Percentiles rank a stretch among this genome's conserved stretches.
phyloP scores from a whole-genome alignment of 2,888 invertebrate species.

The Autographa pulchrina region DNA sequence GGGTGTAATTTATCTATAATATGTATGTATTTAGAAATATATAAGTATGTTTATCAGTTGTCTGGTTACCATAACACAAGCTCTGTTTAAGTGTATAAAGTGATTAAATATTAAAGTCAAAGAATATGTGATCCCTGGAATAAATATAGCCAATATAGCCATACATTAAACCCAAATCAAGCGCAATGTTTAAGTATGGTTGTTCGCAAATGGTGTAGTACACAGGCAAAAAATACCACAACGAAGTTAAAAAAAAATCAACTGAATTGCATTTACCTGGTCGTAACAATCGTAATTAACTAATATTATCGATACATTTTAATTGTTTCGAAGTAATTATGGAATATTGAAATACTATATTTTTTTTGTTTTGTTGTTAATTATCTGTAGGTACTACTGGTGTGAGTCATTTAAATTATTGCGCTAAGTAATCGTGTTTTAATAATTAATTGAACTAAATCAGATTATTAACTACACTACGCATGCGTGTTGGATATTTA shows the following conservation, averaged over 20 bases:
- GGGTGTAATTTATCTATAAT: too few relatives aligned
- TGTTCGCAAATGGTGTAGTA: too few relatives aligned
- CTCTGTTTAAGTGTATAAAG: too few relatives aligned
- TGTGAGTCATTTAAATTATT: not conserved
- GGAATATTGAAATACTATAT: not conserved
- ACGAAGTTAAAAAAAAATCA: not conserved
- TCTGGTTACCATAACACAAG: too few relatives aligned
- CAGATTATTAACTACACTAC: not conserved
- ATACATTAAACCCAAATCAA: too few relatives aligned
- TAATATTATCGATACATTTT: not conserved
- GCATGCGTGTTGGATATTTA: too few relatives aligned
- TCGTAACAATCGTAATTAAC: not conserved
- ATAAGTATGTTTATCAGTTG: too few relatives aligned
- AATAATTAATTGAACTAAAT: not conserved
- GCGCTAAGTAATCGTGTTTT: not conserved
- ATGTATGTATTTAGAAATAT: too few relatives aligned
- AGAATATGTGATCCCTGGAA: too few relatives aligned
- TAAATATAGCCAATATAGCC: too few relatives aligned
- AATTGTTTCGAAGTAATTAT: not conserved
- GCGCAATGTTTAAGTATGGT: too few relatives aligned
- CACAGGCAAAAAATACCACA: not conserved
- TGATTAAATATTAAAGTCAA: too few relatives aligned
- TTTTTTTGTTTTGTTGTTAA: not conserved
- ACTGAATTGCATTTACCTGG: not conserved
- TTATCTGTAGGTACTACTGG: not conserved